Evolutionary conservation across 2,797 vertebrate genomes (phyloP).

Genomic region (Dendrocincla tyrannina): DNA sequence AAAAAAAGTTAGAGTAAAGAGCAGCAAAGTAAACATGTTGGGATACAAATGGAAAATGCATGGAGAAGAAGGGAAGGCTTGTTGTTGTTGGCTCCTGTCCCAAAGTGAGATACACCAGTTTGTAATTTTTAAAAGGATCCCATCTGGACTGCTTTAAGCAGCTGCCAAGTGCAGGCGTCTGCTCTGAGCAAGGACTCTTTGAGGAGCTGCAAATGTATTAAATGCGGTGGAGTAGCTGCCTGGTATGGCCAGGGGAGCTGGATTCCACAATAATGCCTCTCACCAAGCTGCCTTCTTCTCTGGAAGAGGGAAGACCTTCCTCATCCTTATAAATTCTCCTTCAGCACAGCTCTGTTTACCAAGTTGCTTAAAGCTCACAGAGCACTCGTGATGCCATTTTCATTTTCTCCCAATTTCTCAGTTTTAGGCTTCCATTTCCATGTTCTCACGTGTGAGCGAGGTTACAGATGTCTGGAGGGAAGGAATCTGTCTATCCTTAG

Average conservation of each 20-base stretch:
- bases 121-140: constrained; percentile 65
- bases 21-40: constrained; percentile 70
- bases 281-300: neutral
- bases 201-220: constrained; percentile 45
- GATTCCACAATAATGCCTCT: neutral
- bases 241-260: neutral
- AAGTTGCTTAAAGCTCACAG: neutral
- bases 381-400: neutral
- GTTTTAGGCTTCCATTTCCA: neutral
- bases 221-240: neutral
- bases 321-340: neutral
- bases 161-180: constrained; percentile 62
- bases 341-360: neutral
- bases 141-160: constrained; percentile 69
- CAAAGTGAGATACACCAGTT: constrained; percentile 66
- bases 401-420: neutral
- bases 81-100: constrained; percentile 62
- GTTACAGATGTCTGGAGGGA: neutral
- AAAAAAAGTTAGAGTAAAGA: constrained; percentile 59
- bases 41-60: constrained; percentile 69
- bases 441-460: fast-evolving
- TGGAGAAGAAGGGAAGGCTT: constrained; percentile 58
- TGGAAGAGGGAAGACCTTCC: neutral
- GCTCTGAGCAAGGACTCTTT: constrained; percentile 55
- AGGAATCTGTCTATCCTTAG: neutral